Evolutionary conservation across 2,113 vertebrate genomes (phyloP).

Genomic region (Hydrochoerus hydrochaeris): DNA sequence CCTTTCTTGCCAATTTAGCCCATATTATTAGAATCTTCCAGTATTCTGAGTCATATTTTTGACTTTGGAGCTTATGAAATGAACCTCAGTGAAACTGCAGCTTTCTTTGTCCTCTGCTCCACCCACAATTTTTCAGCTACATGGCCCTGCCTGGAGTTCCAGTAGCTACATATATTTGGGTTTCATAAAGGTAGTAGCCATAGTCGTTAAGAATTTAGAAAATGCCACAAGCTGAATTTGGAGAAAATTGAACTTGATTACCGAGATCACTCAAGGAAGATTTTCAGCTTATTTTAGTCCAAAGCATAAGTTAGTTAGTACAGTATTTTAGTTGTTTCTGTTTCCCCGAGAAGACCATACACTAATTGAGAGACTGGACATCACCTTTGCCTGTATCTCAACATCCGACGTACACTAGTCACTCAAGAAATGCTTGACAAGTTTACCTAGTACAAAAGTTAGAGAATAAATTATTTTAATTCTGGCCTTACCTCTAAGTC

Average conservation of each 20-base stretch:
- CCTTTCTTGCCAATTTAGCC: not conserved
- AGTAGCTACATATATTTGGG: not conserved
- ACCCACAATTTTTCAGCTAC: not conserved
- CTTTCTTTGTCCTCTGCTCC: not conserved
- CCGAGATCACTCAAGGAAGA: not conserved
- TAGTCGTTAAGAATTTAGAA: constrained; percentile 39
- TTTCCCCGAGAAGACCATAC: not conserved
- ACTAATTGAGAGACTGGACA: not conserved
- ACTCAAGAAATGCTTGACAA: constrained; percentile 58
- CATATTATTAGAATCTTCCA: constrained; percentile 32
- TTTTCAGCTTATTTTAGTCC: constrained; percentile 31
- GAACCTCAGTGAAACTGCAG: not conserved
- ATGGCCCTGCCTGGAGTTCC: not conserved
- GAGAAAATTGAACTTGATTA: constrained; percentile 14
- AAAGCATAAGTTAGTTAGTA: not conserved
- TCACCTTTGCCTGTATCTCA: not conserved
- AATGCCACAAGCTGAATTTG: constrained; percentile 37
- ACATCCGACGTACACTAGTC: not conserved
- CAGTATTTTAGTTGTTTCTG: not conserved
- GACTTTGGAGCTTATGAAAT: constrained; percentile 1
- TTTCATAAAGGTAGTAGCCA: not conserved
- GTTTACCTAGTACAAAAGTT: constrained; percentile 29
- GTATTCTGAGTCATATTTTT: constrained; percentile 48
- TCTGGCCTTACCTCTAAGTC: constrained; percentile 11
- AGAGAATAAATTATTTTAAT: constrained; percentile 52